Evolutionary conservation across 2,113 vertebrate genomes (phyloP).

Genomic region (Tyto alba): DNA sequence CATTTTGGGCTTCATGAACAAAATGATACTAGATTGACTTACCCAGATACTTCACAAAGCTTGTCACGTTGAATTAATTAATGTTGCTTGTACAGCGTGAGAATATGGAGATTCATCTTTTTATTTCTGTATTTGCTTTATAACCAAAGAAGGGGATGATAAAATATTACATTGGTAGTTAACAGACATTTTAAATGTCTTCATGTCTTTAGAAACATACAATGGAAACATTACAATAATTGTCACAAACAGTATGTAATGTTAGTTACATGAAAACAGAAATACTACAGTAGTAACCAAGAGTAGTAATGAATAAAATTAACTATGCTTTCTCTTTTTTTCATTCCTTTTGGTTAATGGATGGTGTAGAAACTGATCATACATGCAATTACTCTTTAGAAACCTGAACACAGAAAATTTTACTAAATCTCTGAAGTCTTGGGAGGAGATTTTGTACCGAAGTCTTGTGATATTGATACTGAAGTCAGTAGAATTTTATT

Average conservation of each 20-base stretch:
- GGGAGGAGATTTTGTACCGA: background rate
- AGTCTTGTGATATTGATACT: background rate
- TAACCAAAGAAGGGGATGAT: background rate
- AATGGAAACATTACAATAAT: background rate
- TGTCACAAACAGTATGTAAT: background rate
- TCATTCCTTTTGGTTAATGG: background rate
- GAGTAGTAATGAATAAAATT: background rate
- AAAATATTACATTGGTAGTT: background rate
- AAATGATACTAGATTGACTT: conserved; percentile 62
- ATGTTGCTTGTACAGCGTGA: conserved; percentile 33
- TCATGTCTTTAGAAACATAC: background rate
- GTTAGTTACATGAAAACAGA: background rate
- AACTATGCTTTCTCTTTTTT: background rate
- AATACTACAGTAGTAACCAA: background rate
- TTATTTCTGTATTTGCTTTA: conserved; percentile 7
- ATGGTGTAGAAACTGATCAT: background rate
- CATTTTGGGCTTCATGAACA: conserved; percentile 53
- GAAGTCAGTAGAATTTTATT: background rate
- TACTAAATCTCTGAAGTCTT: background rate
- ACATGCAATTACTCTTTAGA: background rate
- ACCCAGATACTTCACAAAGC: conserved; percentile 59
- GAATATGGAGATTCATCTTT: conserved; percentile 44
- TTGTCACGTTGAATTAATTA: conserved; percentile 62
- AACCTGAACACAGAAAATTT: background rate
- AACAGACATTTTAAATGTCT: background rate